Percentiles rank a stretch among this genome's conserved stretches.
Conservation (phyloP, 2,113 vertebrate species). For the Tychaedon coryphoeus region DNA sequence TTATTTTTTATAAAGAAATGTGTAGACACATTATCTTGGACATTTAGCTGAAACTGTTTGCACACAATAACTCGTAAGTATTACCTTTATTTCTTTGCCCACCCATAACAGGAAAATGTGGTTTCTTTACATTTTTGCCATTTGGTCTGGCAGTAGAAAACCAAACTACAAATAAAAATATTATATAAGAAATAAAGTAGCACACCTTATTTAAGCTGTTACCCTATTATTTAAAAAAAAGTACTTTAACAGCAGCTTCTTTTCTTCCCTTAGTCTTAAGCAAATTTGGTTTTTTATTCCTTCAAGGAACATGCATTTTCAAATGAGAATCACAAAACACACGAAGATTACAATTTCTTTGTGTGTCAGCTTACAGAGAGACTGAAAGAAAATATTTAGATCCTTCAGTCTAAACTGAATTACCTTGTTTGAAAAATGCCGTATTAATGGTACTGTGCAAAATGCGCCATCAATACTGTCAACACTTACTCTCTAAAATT, state of each 20-base stretch:
- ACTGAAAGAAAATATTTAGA: not conserved
- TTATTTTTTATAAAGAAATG: not conserved
- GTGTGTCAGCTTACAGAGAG: not conserved
- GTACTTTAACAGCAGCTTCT: not conserved
- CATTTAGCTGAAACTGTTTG: not conserved
- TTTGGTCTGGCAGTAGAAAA: not conserved
- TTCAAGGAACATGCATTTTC: not conserved
- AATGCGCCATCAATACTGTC: not conserved
- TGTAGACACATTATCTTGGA: not conserved
- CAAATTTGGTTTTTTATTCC: not conserved
- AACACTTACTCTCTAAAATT: constrained; percentile 93
- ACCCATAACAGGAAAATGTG: not conserved
- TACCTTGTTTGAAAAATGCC: not conserved
- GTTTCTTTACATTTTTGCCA: not conserved
- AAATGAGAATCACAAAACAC: not conserved
- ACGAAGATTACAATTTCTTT: not conserved
- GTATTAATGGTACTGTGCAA: not conserved
- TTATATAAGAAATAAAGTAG: not conserved
- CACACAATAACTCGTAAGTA: not conserved
- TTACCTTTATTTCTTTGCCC: not conserved
- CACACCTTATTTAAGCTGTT: not conserved
- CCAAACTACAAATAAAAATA: not conserved
- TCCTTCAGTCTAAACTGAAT: not conserved
- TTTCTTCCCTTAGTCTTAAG: not conserved
- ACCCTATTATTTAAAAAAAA: not conserved